These are phyloP conservation scores for Corythornis vintsioides DNA, from an alignment of 2,113 vertebrate species.

Conservation along the genomic window DNA sequence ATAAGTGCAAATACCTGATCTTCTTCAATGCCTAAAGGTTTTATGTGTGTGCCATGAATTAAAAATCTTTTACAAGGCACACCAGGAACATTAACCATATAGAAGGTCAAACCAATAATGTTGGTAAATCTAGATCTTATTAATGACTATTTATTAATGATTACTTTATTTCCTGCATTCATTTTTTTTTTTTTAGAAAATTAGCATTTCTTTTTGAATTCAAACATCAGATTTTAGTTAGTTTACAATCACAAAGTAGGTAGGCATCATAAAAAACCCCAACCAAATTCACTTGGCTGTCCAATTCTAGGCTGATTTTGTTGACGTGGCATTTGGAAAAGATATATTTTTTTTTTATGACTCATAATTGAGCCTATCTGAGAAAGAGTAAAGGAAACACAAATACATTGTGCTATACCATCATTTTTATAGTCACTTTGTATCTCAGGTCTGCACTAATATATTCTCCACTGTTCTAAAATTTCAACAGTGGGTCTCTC, in stretches of 20 bases:
- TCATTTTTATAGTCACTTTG: not conserved
- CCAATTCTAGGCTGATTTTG: not conserved
- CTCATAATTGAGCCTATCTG: not conserved
- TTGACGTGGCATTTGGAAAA: not conserved
- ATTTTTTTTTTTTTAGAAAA: not conserved
- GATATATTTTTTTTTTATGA: not conserved
- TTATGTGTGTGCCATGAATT: conserved; percentile 1
- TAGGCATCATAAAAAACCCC: not conserved
- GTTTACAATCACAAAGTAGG: not conserved
- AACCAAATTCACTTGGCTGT: not conserved
- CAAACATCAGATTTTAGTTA: not conserved
- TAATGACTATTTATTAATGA: not conserved
- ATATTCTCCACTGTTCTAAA: not conserved
- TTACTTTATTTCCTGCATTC: not conserved
- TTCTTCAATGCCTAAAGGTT: not conserved
- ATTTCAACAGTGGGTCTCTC: conserved; percentile 15
- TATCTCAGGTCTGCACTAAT: not conserved
- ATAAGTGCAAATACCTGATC: not conserved
- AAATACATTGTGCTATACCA: not conserved
- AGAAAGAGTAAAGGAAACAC: not conserved
- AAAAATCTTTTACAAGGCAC: conserved; percentile 1
- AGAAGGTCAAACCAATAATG: conserved; percentile 41
- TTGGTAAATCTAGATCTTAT: not conserved
- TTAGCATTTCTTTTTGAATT: not conserved
- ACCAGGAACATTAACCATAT: not conserved